Percentiles rank a stretch among this genome's conserved stretches.
Evolutionary conservation across 2,797 vertebrate species (phyloP).

Genomic region (Anas acuta): DNA sequence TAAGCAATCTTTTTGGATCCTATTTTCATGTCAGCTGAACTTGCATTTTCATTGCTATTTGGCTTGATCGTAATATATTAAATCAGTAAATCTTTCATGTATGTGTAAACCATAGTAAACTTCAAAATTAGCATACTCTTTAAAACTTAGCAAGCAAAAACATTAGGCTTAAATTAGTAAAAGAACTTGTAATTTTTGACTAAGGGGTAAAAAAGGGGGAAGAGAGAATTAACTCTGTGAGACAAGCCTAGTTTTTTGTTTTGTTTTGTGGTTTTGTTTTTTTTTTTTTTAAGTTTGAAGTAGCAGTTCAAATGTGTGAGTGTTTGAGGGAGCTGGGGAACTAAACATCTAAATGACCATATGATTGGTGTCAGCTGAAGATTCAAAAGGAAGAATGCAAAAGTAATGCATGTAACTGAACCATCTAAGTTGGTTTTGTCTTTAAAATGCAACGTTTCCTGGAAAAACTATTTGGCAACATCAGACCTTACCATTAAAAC

Average conservation of each 20-base stretch:
- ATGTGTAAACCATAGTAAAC: background rate
- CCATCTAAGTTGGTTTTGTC: background rate
- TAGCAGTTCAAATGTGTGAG: background rate
- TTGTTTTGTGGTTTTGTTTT: background rate
- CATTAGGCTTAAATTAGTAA: background rate
- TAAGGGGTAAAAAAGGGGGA: background rate
- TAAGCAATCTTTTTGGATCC: background rate
- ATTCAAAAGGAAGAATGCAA: background rate
- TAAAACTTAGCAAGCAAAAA: background rate
- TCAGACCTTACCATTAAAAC: background rate
- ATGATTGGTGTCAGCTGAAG: background rate
- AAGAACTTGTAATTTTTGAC: background rate
- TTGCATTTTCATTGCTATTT: background rate
- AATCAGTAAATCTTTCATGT: background rate
- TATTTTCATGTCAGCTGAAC: background rate
- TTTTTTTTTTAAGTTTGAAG: background rate
- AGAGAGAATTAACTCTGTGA: background rate
- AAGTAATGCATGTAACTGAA: background rate
- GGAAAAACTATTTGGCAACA: background rate
- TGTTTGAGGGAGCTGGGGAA: background rate
- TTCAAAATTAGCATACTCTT: background rate
- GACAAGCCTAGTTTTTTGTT: too few relatives aligned
- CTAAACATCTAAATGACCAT: background rate
- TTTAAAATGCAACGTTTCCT: background rate
- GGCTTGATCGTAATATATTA: background rate